Conservation (phyloP, 2,797 vertebrate genomes). For the Ispidina lecontei region DNA sequence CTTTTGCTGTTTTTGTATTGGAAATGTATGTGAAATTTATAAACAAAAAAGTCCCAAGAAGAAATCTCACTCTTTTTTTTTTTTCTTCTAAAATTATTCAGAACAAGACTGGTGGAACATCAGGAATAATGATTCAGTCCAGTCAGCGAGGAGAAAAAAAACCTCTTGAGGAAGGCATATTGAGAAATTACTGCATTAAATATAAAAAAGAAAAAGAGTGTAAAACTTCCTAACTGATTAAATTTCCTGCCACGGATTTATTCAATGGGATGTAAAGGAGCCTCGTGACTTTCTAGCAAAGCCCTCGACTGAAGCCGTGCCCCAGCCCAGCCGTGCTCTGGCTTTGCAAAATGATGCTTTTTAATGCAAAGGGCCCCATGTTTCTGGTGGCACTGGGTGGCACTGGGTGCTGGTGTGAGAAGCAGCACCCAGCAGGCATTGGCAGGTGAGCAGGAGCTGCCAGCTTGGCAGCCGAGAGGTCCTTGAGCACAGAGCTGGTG, state of each 20-base stretch:
- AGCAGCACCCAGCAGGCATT: not conserved
- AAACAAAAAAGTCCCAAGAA: not conserved
- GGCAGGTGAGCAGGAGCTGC: not conserved
- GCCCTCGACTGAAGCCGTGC: rapidly evolving
- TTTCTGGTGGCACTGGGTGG: not conserved
- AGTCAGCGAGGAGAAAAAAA: not conserved
- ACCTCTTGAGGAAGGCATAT: not conserved
- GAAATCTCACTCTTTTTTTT: not conserved
- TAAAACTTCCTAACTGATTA: not conserved
- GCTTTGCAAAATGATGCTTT: too few relatives aligned
- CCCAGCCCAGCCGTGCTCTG: too few relatives aligned
- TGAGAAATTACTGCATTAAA: constrained; percentile 9
- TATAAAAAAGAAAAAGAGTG: not conserved
- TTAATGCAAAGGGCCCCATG: too few relatives aligned
- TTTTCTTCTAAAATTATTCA: constrained; percentile 21
- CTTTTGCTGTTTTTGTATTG: not conserved
- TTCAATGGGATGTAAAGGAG: not conserved
- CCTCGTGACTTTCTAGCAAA: not conserved
- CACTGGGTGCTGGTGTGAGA: not conserved
- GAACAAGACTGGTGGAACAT: not conserved
- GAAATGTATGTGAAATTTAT: constrained; percentile 40
- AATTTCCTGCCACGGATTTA: not conserved
- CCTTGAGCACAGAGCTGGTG: too few relatives aligned
- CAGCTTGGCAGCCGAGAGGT: too few relatives aligned
- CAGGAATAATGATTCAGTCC: constrained; percentile 16